These are phyloP conservation scores for Agrilus cyanescens DNA, from an alignment of 2,888 invertebrate species.

Conservation along the genomic window DNA sequence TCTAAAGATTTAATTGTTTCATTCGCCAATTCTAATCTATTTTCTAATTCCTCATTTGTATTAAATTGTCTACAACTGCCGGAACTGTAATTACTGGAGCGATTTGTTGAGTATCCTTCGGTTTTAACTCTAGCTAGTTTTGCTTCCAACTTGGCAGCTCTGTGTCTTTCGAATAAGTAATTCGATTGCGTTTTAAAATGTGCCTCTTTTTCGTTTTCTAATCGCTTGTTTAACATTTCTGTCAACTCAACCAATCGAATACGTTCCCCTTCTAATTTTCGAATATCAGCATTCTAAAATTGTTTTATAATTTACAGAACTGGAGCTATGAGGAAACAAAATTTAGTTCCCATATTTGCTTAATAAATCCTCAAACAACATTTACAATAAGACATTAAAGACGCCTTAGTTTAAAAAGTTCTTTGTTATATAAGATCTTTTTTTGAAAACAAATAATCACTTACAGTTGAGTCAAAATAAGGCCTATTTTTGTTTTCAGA, in stretches of 20 bases:
- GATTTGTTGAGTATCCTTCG: constrained; percentile 38
- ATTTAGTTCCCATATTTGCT: no score
- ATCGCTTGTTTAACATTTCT: constrained; percentile 42
- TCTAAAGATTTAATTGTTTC: constrained; percentile 54
- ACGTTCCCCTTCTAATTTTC: constrained; percentile 46
- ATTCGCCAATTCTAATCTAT: constrained; percentile 48
- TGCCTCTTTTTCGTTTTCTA: constrained; percentile 43
- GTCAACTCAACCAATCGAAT: constrained; percentile 47
- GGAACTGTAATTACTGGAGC: constrained; percentile 21
- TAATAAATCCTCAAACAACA: no score
- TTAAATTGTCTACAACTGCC: constrained; percentile 6
- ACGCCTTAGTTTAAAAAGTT: no score
- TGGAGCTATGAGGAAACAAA: no score
- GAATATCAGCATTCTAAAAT: neutral
- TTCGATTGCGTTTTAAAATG: constrained; percentile 28
- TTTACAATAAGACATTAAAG: no score
- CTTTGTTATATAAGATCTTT: no score
- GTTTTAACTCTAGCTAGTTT: constrained; percentile 42
- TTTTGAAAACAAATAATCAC: neutral
- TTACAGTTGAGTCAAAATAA: neutral
- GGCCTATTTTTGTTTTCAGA: constrained; percentile 17
- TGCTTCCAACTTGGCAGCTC: constrained; percentile 45
- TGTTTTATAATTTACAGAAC: no score
- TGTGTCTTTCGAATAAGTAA: constrained; percentile 38
- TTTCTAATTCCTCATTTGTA: constrained; percentile 11